Percentiles rank a stretch among this genome's conserved stretches.
Evolutionary conservation across 1,140 invertebrate species (phyloP).

Genomic region (Leptinotarsa undecemlineata): DNA sequence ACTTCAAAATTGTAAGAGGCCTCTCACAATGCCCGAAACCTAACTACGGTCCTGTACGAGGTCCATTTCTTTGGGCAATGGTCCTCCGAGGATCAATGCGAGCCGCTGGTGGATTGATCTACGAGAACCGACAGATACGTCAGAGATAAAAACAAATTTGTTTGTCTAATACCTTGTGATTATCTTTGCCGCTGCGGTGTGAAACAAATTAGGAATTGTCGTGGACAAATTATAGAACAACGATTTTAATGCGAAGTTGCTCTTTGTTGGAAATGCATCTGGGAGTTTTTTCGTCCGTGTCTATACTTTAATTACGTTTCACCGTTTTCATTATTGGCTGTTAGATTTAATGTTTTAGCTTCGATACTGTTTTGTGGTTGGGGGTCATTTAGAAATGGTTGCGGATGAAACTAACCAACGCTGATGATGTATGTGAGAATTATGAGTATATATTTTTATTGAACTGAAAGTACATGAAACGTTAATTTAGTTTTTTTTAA

Average conservation of each 20-base stretch:
- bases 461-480: no score
- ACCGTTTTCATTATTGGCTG: no score
- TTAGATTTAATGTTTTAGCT: no score
- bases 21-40: no score
- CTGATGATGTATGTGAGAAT: no score
- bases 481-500: no score
- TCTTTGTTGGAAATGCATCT: neutral
- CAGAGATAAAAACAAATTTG: slow-evolving; percentile 10
- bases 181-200: slow-evolving; percentile 19
- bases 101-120: neutral
- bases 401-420: no score
- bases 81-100: neutral
- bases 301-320: no score
- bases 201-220: slow-evolving; percentile 22
- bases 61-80: neutral
- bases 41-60: neutral
- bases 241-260: neutral
- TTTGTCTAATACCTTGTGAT: slow-evolving; percentile 21
- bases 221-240: slow-evolving; percentile 9
- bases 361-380: no score
- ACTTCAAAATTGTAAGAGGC: no score
- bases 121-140: neutral
- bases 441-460: no score
- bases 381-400: no score
- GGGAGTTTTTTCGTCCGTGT: neutral